Base-by-base conservation (phyloP, 2,113 vertebrate genomes). In the Diphyllodes magnificus region DNA sequence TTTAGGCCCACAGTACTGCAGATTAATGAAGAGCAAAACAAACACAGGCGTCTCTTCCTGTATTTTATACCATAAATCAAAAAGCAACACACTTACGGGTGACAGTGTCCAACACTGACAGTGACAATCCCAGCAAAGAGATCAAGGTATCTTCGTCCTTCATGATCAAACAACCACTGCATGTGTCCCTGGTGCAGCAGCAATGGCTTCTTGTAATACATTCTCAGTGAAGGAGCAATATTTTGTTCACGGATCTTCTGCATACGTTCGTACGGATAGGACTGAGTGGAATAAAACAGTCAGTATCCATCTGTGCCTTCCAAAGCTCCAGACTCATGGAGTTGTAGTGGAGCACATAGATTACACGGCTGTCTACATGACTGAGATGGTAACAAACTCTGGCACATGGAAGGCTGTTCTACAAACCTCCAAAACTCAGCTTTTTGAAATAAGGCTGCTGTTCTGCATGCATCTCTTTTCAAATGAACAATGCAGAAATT, bases 141-240 rank as follows among this genome's bases (percentile, higher is more conserved):
- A 94, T 99, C 99, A 35, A 99, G 98, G 95, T 99, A 99, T 85
- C 99, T 97, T 39, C 65, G 98, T 19, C 99, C 99, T 13, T 99
- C 97, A 15, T 98, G 93, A 69, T 99, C 99, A 97, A 99, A 99
- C 44, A 99, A 75, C 99, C 99, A 99, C 96, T 99, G 98, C 99
- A 99, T 99, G 89, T 98, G 83, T 3, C 99, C 99, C 94, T 99
- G 99, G 91, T 99, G 98, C 63, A 99, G 92, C 76, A 99, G 96
- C 90, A 99, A 72, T 7, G 99, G 99, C 23, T 97, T 98, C 80
- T 98, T 98, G 96, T 99, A 99, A 77, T 93, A 98, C 0, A 96
- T 98, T 22, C 88, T 91, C 83, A 96, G 86, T 9, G 95, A 92
- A 71, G 98, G 98, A 35, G 98, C 97, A 60, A 99, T 71, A 64